A percentile compares a stretch with the other conserved stretches of the same genome.
These are phyloP conservation scores for Popillia japonica DNA, from an alignment of 1,140 invertebrate genomes.

Conservation along the genomic window DNA sequence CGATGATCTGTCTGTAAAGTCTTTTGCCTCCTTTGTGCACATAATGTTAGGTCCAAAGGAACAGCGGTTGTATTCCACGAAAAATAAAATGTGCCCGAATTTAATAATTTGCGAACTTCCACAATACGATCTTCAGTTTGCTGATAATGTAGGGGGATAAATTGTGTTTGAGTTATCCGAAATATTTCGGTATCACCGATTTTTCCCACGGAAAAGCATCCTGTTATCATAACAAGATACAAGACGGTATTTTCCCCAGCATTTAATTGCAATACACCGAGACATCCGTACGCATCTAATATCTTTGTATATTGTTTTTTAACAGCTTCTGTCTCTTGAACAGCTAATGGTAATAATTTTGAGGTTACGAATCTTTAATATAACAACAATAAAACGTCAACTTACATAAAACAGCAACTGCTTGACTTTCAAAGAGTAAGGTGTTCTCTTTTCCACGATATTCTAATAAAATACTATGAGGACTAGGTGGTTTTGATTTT, in stretches of 20 bases:
- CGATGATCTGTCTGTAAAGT: conserved; percentile 87
- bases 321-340: conserved; percentile 86
- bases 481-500: conserved; percentile 82
- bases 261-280: conserved; percentile 89
- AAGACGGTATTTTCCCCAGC: conserved; percentile 82
- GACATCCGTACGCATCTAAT: conserved; percentile 90
- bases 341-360: conserved; percentile 61
- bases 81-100: conserved; percentile 97
- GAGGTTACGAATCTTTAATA: not conserved
- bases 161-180: conserved; percentile 89
- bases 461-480: conserved; percentile 90
- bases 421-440: conserved; percentile 89
- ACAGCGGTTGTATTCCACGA: conserved; percentile 70
- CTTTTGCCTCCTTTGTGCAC: conserved; percentile 85
- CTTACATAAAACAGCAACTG: conserved; percentile 84
- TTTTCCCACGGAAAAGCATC: conserved; percentile 94
- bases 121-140: conserved; percentile 80
- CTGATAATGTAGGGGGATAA: conserved; percentile 86
- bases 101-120: conserved; percentile 86
- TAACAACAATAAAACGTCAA: conserved; percentile 45
- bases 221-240: conserved; percentile 92
- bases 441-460: conserved; percentile 86
- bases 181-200: conserved; percentile 93
- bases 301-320: conserved; percentile 88
- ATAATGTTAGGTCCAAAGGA: conserved; percentile 86